Evolutionary conservation across 2,113 vertebrate species (phyloP), one percentile per base, ranked within the genome.

Genomic region (Colinus virginianus): DNA sequence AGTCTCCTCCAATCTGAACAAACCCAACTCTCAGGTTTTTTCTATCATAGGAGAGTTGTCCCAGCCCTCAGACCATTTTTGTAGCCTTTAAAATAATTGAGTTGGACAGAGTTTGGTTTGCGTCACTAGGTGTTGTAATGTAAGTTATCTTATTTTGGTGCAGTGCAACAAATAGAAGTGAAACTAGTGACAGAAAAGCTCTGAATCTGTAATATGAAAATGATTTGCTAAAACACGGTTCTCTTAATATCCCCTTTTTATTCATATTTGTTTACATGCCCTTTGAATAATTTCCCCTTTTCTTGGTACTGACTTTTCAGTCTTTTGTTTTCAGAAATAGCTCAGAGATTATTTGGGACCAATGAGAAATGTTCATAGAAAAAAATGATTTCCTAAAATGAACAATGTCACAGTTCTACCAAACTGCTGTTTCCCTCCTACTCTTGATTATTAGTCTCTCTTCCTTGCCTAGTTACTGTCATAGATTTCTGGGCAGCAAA

Each of bases 51-150:
- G 56, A 34, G n/a, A 59, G 56, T n/a, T 59, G n/a, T 22, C 34
- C n/a, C n/a, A 59, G 20, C 12, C n/a, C 56, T 59, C 56, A 34
- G 9, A 59, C 2, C 56, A 34, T 59, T 34, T 59, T 59, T 59
- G 32, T 58, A 16, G 56, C 32, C 32, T 17, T 58, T 58, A n/a
- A 58, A 19, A n/a, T 45, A 40, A 34, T n/a, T 15, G 36, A 64
- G 25, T 38, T 36, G 32, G 64, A 36, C 11, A 48, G 64, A 72
- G 69, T 9, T 30, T 62, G 38, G 32, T 21, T 49, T 62, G 6
- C 80, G n/a, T 48, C 17, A 23, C 74, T 83, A 40, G 53, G 4
- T 5, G 4, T 76, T 43, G 19, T 23, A 49, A 17, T 0, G 0
- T n/a, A 21, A 68, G 9, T 55, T 79, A 38, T 3, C 36, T 81